Percentiles rank a stretch among this genome's conserved stretches.
phyloP scores from a whole-genome alignment of 2,888 invertebrate genomes.

The Alloscopus bannaensis region DNA sequence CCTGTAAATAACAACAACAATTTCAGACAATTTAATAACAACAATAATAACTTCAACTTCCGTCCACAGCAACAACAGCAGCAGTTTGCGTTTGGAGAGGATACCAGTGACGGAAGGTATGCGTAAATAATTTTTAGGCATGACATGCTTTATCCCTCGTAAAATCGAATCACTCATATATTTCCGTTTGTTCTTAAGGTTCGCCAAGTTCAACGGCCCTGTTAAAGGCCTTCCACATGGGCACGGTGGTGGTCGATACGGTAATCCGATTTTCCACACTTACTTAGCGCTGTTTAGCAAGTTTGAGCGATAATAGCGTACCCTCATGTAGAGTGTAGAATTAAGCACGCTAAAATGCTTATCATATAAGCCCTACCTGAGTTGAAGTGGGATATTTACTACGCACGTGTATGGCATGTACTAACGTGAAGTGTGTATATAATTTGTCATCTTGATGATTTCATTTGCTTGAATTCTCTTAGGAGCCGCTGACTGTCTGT shows the following conservation, averaged over 20 bases:
- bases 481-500: conserved; percentile 65
- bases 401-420: background rate
- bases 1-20: conserved; percentile 32
- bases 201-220: conserved; percentile 63
- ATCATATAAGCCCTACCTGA: background rate
- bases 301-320: background rate
- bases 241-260: conserved; percentile 62
- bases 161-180: too few species aligned
- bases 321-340: background rate
- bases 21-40: conserved; percentile 49
- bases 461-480: too few species aligned
- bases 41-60: conserved; percentile 45
- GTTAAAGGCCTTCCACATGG: conserved; percentile 61
- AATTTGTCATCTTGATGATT: conserved; percentile 17
- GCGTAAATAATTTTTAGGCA: too few species aligned
- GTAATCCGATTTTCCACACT: conserved; percentile 42
- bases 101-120: conserved; percentile 62
- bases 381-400: background rate
- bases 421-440: background rate
- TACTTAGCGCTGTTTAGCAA: background rate
- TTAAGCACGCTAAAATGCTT: background rate
- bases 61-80: conserved; percentile 42
- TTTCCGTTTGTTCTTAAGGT: too few species aligned
- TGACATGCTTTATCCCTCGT: background rate
- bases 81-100: conserved; percentile 54